Evolutionary conservation across 1,140 invertebrate species (phyloP).

Genomic region (Bombus sylvicola): DNA sequence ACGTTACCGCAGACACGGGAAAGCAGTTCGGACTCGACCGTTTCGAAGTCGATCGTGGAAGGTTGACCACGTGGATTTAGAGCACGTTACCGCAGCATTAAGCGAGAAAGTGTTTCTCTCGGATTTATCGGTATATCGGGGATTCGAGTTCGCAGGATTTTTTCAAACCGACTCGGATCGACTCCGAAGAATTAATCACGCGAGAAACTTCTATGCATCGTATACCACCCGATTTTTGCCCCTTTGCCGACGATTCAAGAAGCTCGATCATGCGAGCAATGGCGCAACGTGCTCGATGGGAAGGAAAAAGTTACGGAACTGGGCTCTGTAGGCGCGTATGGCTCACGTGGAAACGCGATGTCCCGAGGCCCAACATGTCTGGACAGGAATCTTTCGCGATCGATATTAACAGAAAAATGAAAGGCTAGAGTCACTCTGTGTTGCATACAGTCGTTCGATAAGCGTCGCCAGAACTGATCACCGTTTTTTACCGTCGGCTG

Average conservation of each 20-base stretch:
- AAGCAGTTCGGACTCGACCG: neutral
- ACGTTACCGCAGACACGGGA: neutral
- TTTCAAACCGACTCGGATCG: neutral
- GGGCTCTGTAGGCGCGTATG: neutral
- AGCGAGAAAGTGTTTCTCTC: neutral
- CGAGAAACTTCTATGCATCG: neutral
- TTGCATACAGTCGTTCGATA: constrained; percentile 5
- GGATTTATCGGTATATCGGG: neutral
- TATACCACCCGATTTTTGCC: neutral
- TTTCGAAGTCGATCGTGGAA: neutral
- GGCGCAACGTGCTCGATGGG: neutral
- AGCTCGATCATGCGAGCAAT: neutral
- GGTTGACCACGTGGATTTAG: neutral
- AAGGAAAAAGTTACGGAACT: neutral
- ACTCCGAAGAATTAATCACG: neutral
- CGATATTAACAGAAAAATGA: neutral
- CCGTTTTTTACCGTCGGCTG: constrained; percentile 20
- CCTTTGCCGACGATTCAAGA: neutral
- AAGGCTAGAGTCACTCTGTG: constrained; percentile 1
- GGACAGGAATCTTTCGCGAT: neutral
- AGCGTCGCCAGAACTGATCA: constrained; percentile 22
- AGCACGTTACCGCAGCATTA: neutral
- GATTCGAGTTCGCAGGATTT: neutral
- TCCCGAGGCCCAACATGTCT: neutral
- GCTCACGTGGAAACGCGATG: neutral